Evolutionary conservation across 92 coral and sea anemone genomes (phyloP), one percentile per base, ranked within the genome.

Genomic region (Blastomussa wellsi): DNA sequence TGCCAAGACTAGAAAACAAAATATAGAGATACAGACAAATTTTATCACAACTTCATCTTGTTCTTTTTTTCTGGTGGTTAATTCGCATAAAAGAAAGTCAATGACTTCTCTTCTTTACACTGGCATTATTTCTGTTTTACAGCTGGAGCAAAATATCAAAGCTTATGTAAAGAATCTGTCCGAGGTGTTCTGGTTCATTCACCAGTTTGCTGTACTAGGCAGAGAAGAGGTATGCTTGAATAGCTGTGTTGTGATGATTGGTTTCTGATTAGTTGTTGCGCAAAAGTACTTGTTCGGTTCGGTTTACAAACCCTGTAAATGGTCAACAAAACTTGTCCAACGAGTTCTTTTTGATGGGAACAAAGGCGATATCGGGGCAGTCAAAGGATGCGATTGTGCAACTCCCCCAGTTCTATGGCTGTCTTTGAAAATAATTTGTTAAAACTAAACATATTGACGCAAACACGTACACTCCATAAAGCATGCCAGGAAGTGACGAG

Each of bases 151-250:
- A 32, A 91, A 94, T 53, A 92, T 94, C 62, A 94, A 95, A 74
- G 84, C 88, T 20, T 90, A 94, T 89, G 88, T 97, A 87, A 94
- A 93, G 92, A 97, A 97, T 78, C 93, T 97, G 89, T 88, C 99
- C 1, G 99, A 97, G 90, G 81, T 90, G 26, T 97, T 97, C 80
- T 95, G 94, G 92, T 87, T 97, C 29, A 88, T 97, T 74, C 92
- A 97, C 74, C 99, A 97, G 86, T 97, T 97, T 83, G 95, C 95
- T 87, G 92, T 89, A 67, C 77, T 94, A 31, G 99, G 99, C 65
- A 89, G 86, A 36, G 94, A 97, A 82, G 99, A 97, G 95, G 99
- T 93, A 83, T 4, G 55, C 39, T 33, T 14, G 0, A 32, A 17
- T 1, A 15, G 1, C 6, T 0, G 66, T 14, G 0, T 60, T 60